phyloP scores from a whole-genome alignment of 2,888 invertebrate species.

The Cactoblastis cactorum region DNA sequence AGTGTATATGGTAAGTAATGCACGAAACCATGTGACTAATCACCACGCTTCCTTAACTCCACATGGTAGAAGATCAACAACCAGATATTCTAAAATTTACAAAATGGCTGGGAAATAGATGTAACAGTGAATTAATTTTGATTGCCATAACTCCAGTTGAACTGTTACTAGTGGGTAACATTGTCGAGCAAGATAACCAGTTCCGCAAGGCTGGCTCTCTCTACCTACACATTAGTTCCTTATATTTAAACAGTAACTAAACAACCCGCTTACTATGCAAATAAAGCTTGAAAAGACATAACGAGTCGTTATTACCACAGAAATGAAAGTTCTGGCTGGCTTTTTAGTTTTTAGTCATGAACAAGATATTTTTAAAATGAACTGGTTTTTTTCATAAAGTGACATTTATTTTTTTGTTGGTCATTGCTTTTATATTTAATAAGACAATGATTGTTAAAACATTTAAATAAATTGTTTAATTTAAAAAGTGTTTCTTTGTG shows the following conservation, averaged over 20 bases:
- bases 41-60: not conserved
- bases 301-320: slow-evolving; percentile 36
- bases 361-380: not conserved
- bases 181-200: slow-evolving; percentile 39
- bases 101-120: slow-evolving; percentile 11
- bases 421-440: no score
- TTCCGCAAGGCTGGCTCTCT: slow-evolving; percentile 42
- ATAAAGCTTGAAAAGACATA: slow-evolving; percentile 39
- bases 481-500: no score
- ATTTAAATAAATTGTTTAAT: no score
- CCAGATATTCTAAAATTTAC: not conserved
- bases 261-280: slow-evolving; percentile 55
- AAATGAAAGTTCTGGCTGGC: slow-evolving; percentile 38
- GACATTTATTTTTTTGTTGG: no score
- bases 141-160: not conserved
- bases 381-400: no score
- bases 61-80: not conserved
- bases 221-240: slow-evolving; percentile 49
- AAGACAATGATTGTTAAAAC: no score
- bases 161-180: slow-evolving; percentile 24
- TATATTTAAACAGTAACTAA: slow-evolving; percentile 52
- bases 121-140: slow-evolving; percentile 17
- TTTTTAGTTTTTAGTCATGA: slow-evolving; percentile 11
- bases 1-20: no score
- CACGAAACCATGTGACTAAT: no score